Evolutionary conservation across 1,140 invertebrate species (phyloP), one percentile per base, ranked within the genome.

Genomic region (Daktulosphaira vitifoliae): DNA sequence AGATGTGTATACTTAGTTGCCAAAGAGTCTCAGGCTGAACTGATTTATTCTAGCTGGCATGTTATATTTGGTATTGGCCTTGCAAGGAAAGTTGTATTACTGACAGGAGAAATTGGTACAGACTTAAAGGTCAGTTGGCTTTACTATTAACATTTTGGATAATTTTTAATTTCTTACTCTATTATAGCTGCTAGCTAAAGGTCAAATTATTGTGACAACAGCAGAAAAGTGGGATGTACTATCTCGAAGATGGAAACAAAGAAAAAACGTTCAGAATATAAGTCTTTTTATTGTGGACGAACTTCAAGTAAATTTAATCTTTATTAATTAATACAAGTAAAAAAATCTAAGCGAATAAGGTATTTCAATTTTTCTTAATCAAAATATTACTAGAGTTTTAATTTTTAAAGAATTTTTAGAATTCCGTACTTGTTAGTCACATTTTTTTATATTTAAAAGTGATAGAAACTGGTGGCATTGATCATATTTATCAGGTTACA

Each of bases 201-300:
- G 91, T 16, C 91, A 98, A 76, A 86, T 99, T 22, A 89, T 99
- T 7, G 87, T 99, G 56, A 90, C 90, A 15, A 98, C 95, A 0
- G 94, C 96, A 2, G 96, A 99, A 70, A 96, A 97, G 71, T 99
- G 97, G 97, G 96, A 99, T 76, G 90, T 99, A 8, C 76, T 99
- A 0, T 99, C 96, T 0, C 80, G 97, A 67, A 80, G 96, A 67
- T 99, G 97, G 97, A 99, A 99, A 73, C 94, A 98, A 71, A 81
- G 96, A 6, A 98, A 98, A 75, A 96, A 96, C 74, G 95, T 99
- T 0, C 96, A 99, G 73, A 96, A 94, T 71, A 86, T 99, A 3
- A 90, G 95, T 68, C 78, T 99, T 2, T 97, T 99, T 71, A 96
- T 99, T 67, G 91, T 95, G 22, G 97, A 99, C 77, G 96, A 99